A percentile compares a stretch with the other conserved stretches of the same genome.
Evolutionary conservation across 2,888 invertebrate species (phyloP).

Genomic region (Ceramica pisi): DNA sequence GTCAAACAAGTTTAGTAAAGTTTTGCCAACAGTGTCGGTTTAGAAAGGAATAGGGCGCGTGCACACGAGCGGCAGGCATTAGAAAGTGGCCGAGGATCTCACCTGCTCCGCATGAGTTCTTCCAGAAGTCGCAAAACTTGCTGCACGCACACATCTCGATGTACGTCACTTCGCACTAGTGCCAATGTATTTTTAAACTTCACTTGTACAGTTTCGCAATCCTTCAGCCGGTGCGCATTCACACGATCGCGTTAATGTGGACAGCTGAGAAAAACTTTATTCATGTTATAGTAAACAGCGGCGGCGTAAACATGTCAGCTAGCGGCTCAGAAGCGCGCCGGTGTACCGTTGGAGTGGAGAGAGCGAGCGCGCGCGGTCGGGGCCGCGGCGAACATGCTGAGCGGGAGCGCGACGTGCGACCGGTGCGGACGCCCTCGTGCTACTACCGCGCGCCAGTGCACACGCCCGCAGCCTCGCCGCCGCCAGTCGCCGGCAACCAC

Average conservation of each 20-base stretch:
- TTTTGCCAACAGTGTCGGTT: conserved; percentile 57
- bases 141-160: conserved; percentile 88
- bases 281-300: conserved; percentile 77
- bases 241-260: conserved; percentile 80
- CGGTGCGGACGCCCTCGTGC: conserved; percentile 84
- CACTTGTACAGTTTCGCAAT: conserved; percentile 90
- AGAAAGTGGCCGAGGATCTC: conserved; percentile 78
- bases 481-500: conserved; percentile 27
- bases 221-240: conserved; percentile 84
- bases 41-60: conserved; percentile 73
- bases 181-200: conserved; percentile 91
- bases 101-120: conserved; percentile 89
- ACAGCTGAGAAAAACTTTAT: conserved; percentile 80
- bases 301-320: conserved; percentile 81
- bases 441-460: conserved; percentile 79
- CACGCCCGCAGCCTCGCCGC: conserved; percentile 58
- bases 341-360: conserved; percentile 84
- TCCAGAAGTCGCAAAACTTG: conserved; percentile 89
- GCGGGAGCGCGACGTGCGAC: conserved; percentile 77
- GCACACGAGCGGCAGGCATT: conserved; percentile 56
- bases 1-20: conserved; percentile 61
- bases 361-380: conserved; percentile 78
- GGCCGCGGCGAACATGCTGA: conserved; percentile 75
- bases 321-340: conserved; percentile 79
- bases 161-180: conserved; percentile 85